These are phyloP conservation scores for Pegea sp. DNA, from an alignment of 23 tunicate genomes.

Conservation along the genomic window DNA sequence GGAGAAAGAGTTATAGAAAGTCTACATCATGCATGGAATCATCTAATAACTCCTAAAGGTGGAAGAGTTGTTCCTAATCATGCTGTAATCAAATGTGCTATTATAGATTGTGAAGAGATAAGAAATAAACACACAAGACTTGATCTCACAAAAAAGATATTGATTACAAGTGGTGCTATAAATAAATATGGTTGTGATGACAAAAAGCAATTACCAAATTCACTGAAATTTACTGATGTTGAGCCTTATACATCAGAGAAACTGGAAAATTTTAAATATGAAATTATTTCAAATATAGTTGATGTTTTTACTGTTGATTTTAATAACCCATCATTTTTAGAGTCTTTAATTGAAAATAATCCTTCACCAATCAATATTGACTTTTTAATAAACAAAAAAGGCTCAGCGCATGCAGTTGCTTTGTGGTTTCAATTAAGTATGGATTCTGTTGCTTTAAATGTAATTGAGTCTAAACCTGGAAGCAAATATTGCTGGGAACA, in stretches of 20 bases:
- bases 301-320: constrained; percentile 16
- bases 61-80: constrained; percentile 49
- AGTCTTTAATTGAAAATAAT: constrained; percentile 9
- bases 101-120: constrained; percentile 32
- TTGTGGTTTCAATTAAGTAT: constrained; percentile 44
- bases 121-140: constrained; percentile 9
- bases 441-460: constrained; percentile 1
- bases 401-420: constrained; percentile 25
- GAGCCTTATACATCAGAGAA: constrained; percentile 82
- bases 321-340: constrained; percentile 24
- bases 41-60: constrained; percentile 30
- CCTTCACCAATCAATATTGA: constrained; percentile 2
- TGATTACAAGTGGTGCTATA: constrained; percentile 34
- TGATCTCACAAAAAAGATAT: not conserved
- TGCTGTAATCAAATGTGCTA: constrained; percentile 15
- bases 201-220: not conserved
- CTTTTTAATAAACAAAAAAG: constrained; percentile 3
- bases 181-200: not conserved
- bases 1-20: constrained; percentile 56
- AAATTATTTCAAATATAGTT: constrained; percentile 8
- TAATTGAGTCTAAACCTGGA: no score
- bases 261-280: constrained; percentile 9
- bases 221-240: not conserved
- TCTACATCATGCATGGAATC: constrained; percentile 55
- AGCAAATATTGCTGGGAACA: no score